phyloP scores from a whole-genome alignment of 2,113 vertebrate species.

The Eira barbara region DNA sequence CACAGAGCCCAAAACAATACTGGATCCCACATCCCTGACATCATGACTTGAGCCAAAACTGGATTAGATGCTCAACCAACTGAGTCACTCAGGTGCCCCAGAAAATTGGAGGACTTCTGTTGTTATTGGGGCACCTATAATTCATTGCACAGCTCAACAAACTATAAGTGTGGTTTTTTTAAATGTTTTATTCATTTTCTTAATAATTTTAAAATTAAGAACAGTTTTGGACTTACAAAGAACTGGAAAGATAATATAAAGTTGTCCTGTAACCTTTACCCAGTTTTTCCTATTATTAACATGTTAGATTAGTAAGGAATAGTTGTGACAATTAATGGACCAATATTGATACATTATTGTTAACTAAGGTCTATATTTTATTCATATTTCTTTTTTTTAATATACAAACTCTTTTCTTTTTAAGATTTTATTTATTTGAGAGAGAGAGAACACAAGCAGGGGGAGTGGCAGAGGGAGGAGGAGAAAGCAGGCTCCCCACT shows the following conservation, averaged over 20 bases:
- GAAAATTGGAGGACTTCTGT: background rate
- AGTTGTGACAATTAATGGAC: background rate
- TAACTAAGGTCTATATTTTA: background rate
- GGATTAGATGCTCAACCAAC: background rate
- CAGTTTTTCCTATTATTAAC: background rate
- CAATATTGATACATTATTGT: background rate
- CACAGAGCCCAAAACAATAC: background rate
- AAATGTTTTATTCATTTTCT: background rate
- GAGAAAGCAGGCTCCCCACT: too few relatives aligned
- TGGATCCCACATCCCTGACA: background rate
- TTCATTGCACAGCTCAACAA: background rate
- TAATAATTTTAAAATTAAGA: background rate
- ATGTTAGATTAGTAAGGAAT: background rate
- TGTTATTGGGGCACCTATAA: background rate
- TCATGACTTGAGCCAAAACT: background rate
- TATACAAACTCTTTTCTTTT: too few relatives aligned
- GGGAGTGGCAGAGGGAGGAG: too few relatives aligned
- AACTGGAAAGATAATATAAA: background rate
- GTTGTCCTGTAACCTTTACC: background rate
- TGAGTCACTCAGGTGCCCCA: background rate
- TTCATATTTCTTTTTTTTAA: background rate
- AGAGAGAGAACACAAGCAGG: too few relatives aligned
- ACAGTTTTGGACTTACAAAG: background rate
- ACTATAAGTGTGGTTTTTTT: background rate
- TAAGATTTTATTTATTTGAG: too few relatives aligned